A percentile compares a stretch with the other conserved stretches of the same genome.
These are phyloP conservation scores for Elmis aenea DNA, from an alignment of 2,888 invertebrate species.

Conservation along the genomic window DNA sequence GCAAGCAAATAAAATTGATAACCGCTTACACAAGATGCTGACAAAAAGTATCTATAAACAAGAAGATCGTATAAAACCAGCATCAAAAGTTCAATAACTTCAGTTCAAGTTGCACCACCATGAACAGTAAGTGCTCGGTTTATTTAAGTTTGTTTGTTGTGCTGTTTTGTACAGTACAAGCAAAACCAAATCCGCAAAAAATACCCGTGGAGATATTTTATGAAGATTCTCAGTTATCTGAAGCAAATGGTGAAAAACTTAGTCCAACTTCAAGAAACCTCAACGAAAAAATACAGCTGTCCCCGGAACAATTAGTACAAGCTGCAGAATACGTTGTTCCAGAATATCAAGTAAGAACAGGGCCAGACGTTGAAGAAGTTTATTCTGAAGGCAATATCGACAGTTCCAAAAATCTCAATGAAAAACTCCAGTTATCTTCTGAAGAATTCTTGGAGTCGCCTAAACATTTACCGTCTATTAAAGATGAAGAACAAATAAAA, in stretches of 20 bases:
- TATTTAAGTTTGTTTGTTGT: constrained; percentile 27
- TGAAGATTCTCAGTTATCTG: too few species aligned
- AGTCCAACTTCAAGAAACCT: constrained; percentile 25
- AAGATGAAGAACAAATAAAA: constrained; percentile 1
- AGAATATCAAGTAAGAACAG: too few species aligned
- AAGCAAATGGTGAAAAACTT: too few species aligned
- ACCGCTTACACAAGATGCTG: constrained; percentile 23
- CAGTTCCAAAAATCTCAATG: constrained; percentile 30
- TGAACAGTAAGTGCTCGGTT: constrained; percentile 33
- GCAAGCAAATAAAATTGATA: constrained; percentile 7
- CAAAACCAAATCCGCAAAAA: constrained; percentile 21
- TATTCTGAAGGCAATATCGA: constrained; percentile 5
- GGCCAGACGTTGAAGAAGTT: neutral
- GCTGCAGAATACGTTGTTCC: constrained; percentile 1
- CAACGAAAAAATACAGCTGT: constrained; percentile 34
- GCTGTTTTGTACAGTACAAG: too few species aligned
- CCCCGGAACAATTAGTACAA: constrained; percentile 20
- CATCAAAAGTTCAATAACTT: constrained; percentile 41
- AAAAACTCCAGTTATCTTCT: constrained; percentile 30
- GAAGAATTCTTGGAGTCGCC: constrained; percentile 25
- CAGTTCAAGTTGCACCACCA: constrained; percentile 34
- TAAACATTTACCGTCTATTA: constrained; percentile 15
- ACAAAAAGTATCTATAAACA: constrained; percentile 26
- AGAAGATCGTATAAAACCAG: constrained; percentile 41
- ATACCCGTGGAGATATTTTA: constrained; percentile 9